These are phyloP conservation scores for Bubo scandiacus DNA, from an alignment of 2,113 vertebrate species.

Conservation along the genomic window DNA sequence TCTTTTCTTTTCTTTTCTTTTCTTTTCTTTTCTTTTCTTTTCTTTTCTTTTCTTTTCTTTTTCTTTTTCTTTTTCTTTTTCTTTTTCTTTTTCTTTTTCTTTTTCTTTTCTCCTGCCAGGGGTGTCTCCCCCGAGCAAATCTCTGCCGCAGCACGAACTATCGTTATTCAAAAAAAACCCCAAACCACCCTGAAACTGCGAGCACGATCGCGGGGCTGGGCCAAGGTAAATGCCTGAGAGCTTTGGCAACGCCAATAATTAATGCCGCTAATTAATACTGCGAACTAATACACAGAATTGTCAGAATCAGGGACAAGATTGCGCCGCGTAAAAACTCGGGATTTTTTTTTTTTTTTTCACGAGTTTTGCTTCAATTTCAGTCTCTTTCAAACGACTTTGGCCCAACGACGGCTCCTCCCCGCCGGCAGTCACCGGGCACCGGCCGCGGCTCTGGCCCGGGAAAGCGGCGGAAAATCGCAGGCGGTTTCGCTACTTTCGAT, in stretches of 20 bases:
- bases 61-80: neutral
- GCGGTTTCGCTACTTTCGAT: neutral
- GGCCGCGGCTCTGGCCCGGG: neutral
- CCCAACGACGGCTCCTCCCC: neutral
- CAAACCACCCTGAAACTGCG: neutral
- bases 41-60: neutral
- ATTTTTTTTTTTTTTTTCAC: neutral
- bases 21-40: too few relatives aligned
- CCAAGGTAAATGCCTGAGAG: neutral
- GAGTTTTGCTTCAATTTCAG: neutral
- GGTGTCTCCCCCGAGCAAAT: neutral
- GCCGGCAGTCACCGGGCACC: neutral
- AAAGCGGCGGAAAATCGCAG: neutral
- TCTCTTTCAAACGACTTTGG: neutral
- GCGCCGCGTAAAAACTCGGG: neutral
- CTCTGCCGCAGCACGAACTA: fast-evolving
- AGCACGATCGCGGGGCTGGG: neutral
- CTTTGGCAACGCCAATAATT: neutral
- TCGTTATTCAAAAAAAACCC: neutral
- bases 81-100: neutral
- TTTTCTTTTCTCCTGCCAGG: neutral
- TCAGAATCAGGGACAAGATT: neutral
- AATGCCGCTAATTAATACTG: neutral
- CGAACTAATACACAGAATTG: neutral
- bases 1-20: neutral